Percentiles rank a stretch among this genome's conserved stretches.
These are phyloP conservation scores for Trogon melanurus DNA, from an alignment of 2,113 vertebrate genomes.

Conservation along the genomic window DNA sequence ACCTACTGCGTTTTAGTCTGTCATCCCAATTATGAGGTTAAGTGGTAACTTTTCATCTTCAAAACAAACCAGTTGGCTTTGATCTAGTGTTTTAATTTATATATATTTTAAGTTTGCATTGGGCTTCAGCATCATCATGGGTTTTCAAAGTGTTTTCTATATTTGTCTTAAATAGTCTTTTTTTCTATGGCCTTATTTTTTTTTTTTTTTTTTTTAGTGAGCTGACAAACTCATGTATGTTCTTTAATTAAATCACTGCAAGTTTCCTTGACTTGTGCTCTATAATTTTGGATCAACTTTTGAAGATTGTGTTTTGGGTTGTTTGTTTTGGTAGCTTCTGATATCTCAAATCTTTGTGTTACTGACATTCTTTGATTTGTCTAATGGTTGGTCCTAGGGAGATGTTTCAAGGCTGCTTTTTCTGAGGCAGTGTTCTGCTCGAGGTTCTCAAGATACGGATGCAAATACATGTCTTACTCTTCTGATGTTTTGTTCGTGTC, in stretches of 20 bases:
- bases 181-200: background rate
- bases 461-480: background rate
- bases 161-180: background rate
- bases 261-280: background rate
- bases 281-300: background rate
- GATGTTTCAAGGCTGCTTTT: background rate
- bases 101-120: background rate
- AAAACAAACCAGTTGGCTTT: background rate
- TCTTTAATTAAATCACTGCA: background rate
- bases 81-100: background rate
- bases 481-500: background rate
- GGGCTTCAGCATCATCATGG: background rate
- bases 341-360: background rate
- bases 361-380: background rate
- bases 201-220: background rate
- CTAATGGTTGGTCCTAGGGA: background rate
- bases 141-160: background rate
- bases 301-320: background rate
- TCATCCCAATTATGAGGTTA: conserved; percentile 21
- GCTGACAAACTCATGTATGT: background rate
- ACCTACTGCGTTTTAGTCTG: background rate
- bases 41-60: conserved; percentile 16
- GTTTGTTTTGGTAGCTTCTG: background rate
- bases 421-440: background rate
- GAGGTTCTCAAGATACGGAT: background rate